Percentiles rank a stretch among this genome's conserved stretches.
phyloP scores from a whole-genome alignment of 2,113 vertebrate species.

The Corapipo altera region DNA sequence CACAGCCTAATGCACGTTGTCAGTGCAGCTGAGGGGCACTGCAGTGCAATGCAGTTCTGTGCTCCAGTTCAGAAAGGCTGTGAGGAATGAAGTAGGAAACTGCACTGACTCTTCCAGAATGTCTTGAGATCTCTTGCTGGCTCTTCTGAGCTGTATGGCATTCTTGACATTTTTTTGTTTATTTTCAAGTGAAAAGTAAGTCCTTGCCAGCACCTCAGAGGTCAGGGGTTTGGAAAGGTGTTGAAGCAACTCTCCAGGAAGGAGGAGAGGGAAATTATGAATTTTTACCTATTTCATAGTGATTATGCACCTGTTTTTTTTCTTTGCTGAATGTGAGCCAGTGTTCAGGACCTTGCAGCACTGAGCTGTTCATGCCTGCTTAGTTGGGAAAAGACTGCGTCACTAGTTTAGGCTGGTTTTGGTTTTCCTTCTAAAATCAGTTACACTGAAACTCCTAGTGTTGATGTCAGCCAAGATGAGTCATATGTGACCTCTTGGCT shows the following conservation, averaged over 20 bases:
- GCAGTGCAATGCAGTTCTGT: not conserved
- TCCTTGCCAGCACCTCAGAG: not conserved
- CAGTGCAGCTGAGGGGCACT: not conserved
- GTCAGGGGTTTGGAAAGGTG: not conserved
- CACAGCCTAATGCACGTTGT: not conserved
- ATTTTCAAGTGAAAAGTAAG: not conserved
- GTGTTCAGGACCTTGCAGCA: not conserved
- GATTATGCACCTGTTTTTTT: not conserved
- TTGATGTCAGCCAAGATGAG: not conserved
- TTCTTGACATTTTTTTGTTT: not conserved
- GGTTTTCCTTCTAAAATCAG: not conserved
- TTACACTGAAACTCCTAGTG: not conserved
- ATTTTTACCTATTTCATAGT: not conserved
- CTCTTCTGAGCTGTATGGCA: not conserved
- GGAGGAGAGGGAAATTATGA: not conserved
- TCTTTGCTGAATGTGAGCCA: not conserved
- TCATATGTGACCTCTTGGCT: not conserved
- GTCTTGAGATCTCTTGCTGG: not conserved
- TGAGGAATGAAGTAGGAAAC: not conserved
- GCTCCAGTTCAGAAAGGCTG: not conserved
- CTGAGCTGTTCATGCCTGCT: not conserved
- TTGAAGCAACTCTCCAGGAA: not conserved
- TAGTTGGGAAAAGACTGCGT: not conserved
- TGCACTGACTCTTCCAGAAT: not conserved
- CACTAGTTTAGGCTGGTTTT: not conserved